These are phyloP conservation scores for Bergia puertoricense DNA, from an alignment of 92 coral and sea anemone species.

Conservation along the genomic window DNA sequence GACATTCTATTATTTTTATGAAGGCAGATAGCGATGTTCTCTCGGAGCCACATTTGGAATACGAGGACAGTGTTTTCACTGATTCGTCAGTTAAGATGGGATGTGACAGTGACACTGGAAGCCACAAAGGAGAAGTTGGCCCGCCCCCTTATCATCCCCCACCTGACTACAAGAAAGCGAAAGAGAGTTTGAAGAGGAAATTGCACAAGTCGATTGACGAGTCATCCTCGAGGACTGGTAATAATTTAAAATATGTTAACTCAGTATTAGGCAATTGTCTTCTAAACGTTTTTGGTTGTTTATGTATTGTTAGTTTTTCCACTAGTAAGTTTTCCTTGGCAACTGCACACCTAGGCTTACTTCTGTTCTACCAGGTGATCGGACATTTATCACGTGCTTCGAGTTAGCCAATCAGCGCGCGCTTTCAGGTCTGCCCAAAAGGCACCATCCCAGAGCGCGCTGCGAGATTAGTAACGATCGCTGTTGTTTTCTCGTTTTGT, in stretches of 20 bases:
- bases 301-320: background rate
- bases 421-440: no score
- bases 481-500: no score
- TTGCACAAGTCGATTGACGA: conserved; percentile 50
- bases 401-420: no score
- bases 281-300: conserved; percentile 40
- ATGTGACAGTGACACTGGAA: conserved; percentile 37
- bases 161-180: conserved; percentile 60
- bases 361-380: no score
- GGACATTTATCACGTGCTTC: no score
- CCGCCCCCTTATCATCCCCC: conserved; percentile 77
- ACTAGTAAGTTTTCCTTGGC: background rate
- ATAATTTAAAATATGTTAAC: background rate
- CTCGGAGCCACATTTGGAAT: conserved; percentile 60
- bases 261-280: background rate
- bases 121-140: conserved; percentile 31
- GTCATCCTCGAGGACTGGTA: conserved; percentile 48
- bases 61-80: conserved; percentile 71
- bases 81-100: conserved; percentile 43
- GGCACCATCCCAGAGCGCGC: no score
- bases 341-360: no score
- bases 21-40: conserved; percentile 45
- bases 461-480: no score
- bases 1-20: conserved; percentile 50
- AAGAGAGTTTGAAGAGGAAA: conserved; percentile 55